phyloP scores from a whole-genome alignment of 2,888 invertebrate genomes.

The Bombyx huttoni region DNA sequence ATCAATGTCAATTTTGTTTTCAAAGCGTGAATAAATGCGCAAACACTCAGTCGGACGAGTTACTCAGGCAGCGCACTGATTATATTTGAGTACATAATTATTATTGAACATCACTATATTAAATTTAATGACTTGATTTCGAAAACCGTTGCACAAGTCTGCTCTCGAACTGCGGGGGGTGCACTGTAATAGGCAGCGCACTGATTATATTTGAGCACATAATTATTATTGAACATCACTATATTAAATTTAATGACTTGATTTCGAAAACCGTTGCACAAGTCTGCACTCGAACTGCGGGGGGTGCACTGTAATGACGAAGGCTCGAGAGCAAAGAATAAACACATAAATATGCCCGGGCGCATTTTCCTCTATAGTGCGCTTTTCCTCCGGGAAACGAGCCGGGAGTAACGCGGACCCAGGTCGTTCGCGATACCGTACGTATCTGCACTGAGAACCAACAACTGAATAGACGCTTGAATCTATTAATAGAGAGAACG shows the following conservation, averaged over 20 bases:
- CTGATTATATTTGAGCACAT: constrained; percentile 39
- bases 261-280: constrained; percentile 54
- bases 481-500: constrained; percentile 68
- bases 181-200: constrained; percentile 16
- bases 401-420: constrained; percentile 37
- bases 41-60: not conserved
- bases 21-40: constrained; percentile 31
- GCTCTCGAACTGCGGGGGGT: constrained; percentile 8
- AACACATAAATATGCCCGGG: constrained; percentile 1
- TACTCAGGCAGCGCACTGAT: constrained; percentile 19
- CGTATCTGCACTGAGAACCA: constrained; percentile 66
- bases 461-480: constrained; percentile 59
- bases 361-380: constrained; percentile 5
- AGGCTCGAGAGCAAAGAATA: not conserved
- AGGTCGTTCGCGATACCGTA: constrained; percentile 60
- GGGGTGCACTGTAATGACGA: not conserved
- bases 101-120: constrained; percentile 50
- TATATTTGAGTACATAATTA: constrained; percentile 39
- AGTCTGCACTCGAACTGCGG: constrained; percentile 19
- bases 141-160: constrained; percentile 53
- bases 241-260: constrained; percentile 24
- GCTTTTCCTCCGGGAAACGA: constrained; percentile 27
- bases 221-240: constrained; percentile 47
- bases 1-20: constrained; percentile 70
- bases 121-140: constrained; percentile 25